Conservation (phyloP, 2,113 vertebrate genomes). For the Myotis lucifugus region DNA sequence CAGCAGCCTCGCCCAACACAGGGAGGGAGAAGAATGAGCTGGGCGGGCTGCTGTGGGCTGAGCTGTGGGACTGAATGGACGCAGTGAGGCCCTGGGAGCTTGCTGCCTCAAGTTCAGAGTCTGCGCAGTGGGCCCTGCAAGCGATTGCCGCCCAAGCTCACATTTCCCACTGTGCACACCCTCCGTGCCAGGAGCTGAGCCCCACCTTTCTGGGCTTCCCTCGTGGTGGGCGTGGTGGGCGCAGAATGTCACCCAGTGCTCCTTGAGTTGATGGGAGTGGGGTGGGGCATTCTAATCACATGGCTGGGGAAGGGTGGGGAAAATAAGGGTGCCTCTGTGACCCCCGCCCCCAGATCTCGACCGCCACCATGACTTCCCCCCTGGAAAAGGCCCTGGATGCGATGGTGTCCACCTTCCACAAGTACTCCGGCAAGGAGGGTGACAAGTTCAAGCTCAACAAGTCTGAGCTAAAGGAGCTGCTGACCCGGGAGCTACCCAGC, state of each 20-base stretch:
- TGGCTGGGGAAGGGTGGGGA: background rate
- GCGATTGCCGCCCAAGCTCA: background rate
- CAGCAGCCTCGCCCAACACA: conserved; percentile 50
- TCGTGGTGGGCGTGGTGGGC: background rate
- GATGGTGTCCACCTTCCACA: conserved; percentile 87
- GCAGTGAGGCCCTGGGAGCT: background rate
- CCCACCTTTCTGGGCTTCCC: background rate
- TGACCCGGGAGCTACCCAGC: conserved; percentile 87
- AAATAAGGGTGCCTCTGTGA: background rate
- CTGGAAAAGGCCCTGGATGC: conserved; percentile 81
- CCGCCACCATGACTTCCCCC: conserved; percentile 68
- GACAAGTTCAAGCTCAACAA: conserved; percentile 86
- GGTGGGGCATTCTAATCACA: background rate
- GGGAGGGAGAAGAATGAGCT: conserved; percentile 30
- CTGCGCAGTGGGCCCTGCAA: background rate
- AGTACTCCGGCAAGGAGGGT: conserved; percentile 85
- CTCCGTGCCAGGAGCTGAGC: fast-evolving
- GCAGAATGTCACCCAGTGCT: background rate
- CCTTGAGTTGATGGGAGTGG: background rate
- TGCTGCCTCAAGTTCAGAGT: background rate
- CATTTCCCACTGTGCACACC: fast-evolving
- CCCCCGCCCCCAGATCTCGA: conserved; percentile 15
- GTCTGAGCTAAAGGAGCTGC: conserved; percentile 86
- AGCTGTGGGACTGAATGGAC: background rate
- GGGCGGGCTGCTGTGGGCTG: conserved; percentile 44